Evolutionary conservation across 1,140 invertebrate genomes (phyloP).

Genomic region (Formica exsecta): DNA sequence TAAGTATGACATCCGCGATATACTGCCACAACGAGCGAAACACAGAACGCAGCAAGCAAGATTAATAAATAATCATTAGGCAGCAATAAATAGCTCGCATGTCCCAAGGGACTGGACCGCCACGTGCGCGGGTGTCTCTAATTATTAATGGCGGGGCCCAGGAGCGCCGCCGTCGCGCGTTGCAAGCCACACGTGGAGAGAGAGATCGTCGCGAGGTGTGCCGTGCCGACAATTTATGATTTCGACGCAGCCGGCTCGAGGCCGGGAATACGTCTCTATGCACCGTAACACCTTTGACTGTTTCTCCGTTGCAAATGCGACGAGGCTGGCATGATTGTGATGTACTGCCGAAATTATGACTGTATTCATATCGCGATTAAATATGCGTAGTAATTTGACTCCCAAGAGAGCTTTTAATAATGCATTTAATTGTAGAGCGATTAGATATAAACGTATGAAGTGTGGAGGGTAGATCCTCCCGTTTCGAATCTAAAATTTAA

Average conservation of each 20-base stretch:
- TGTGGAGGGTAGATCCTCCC: background rate
- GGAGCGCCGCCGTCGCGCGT: constrained; percentile 14
- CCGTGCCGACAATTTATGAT: constrained; percentile 74
- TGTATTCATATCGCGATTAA: background rate
- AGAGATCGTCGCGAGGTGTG: constrained; percentile 61
- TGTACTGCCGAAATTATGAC: background rate
- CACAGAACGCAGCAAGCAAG: constrained; percentile 63
- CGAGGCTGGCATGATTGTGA: background rate
- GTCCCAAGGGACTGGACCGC: constrained; percentile 54
- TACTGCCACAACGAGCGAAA: constrained; percentile 41
- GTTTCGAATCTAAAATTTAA: background rate
- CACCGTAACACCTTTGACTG: constrained; percentile 1
- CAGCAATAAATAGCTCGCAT: constrained; percentile 79
- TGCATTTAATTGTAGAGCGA: background rate
- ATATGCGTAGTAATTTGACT: background rate
- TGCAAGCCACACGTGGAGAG: constrained; percentile 72
- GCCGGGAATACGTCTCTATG: constrained; percentile 29
- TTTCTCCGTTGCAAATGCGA: background rate
- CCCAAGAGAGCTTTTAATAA: too few relatives aligned
- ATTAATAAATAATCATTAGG: constrained; percentile 83
- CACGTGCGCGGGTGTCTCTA: constrained; percentile 70
- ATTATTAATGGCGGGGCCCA: constrained; percentile 76
- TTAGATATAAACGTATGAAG: too few relatives aligned
- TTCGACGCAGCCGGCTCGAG: constrained; percentile 49
- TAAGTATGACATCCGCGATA: background rate